These are phyloP conservation scores for Tortrix viridana DNA, from an alignment of 2,888 invertebrate genomes.

Conservation along the genomic window DNA sequence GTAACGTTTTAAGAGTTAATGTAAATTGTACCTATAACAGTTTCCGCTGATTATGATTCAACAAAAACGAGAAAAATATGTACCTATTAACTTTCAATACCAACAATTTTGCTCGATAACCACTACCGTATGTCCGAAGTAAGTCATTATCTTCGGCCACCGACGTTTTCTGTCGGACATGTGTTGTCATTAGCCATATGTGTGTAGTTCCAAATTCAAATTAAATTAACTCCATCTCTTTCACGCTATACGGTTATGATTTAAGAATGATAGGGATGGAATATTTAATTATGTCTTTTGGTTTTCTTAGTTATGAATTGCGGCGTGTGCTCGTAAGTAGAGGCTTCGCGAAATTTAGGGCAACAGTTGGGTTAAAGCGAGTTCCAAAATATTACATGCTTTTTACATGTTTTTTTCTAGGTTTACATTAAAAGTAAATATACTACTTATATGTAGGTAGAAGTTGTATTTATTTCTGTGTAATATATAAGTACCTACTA, in stretches of 20 bases:
- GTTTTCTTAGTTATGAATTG: neutral
- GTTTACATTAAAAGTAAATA: neutral
- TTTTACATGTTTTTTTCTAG: no score
- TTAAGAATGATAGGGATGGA: no score
- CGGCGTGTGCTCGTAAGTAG: conserved; percentile 19
- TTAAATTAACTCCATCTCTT: no score
- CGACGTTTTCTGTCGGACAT: conserved; percentile 1
- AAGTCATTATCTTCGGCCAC: conserved; percentile 26
- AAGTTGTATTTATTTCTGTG: no score
- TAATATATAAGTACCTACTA: no score
- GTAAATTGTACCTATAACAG: no score
- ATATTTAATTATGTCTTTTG: no score
- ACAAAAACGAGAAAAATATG: no score
- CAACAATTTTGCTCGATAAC: conserved; percentile 13
- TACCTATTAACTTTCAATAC: neutral
- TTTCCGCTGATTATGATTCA: no score
- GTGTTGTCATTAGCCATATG: conserved; percentile 13
- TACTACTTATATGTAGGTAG: no score
- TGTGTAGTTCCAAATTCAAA: conserved; percentile 1
- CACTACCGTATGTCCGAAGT: conserved; percentile 17
- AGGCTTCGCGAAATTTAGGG: neutral
- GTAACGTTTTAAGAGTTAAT: no score
- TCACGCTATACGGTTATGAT: no score
- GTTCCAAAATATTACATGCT: neutral
- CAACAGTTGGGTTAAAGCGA: conserved; percentile 19